Evolutionary conservation across 1,140 invertebrate genomes (phyloP).

Genomic region (Aphelenchoides avenae): DNA sequence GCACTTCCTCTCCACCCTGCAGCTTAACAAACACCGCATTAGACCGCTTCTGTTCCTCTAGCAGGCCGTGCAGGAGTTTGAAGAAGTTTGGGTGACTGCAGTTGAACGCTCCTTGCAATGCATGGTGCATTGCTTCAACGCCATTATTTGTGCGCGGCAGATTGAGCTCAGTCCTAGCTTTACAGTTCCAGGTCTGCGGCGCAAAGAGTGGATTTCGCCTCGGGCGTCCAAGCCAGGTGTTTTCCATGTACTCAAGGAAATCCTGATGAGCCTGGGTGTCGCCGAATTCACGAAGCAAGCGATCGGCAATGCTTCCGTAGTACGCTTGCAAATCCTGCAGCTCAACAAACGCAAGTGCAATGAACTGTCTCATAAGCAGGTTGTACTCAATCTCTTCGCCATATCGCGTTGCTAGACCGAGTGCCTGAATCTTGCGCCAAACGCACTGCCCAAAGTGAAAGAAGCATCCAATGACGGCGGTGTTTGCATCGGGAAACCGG

Average conservation of each 20-base stretch:
- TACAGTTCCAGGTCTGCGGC: slow-evolving; percentile 11
- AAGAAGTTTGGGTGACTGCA: slow-evolving; percentile 2
- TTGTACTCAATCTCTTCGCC: not conserved
- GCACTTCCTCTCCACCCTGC: slow-evolving; percentile 1
- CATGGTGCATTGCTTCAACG: slow-evolving; percentile 7
- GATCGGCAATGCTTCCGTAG: slow-evolving; percentile 4
- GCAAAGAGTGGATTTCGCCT: slow-evolving; percentile 7
- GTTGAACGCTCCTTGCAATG: too few species aligned
- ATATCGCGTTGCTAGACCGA: not conserved
- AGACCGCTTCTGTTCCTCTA: slow-evolving; percentile 7
- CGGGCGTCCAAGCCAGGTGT: slow-evolving; percentile 12
- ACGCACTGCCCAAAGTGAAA: slow-evolving; percentile 6
- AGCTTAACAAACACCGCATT: slow-evolving; percentile 13
- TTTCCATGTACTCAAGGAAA: slow-evolving; percentile 16
- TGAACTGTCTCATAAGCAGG: slow-evolving; percentile 5
- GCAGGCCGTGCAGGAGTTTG: slow-evolving; percentile 2
- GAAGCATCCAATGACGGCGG: slow-evolving; percentile 2
- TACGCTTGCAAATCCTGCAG: slow-evolving; percentile 1
- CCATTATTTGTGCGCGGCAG: slow-evolving; percentile 8
- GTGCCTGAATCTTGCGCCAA: not conserved
- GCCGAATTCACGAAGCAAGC: slow-evolving; percentile 6
- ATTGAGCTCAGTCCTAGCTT: slow-evolving; percentile 6
- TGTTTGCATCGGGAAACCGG: too few species aligned
- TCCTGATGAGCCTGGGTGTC: slow-evolving; percentile 11
- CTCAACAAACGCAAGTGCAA: slow-evolving; percentile 9